Base-by-base conservation (phyloP, 2,888 invertebrate species). In the Meloe dianella region DNA sequence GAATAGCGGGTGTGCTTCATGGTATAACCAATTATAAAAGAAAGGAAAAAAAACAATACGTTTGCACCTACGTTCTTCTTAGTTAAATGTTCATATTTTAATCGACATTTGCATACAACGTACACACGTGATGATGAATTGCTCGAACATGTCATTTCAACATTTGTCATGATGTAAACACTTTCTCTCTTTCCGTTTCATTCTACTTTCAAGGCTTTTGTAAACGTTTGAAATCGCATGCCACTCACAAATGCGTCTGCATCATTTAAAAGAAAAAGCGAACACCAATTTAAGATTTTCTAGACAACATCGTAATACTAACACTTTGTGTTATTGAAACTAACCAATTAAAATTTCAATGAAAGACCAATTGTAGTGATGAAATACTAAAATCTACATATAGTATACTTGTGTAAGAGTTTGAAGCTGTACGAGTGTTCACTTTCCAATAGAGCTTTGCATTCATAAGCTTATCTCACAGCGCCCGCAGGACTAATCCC, bases 401-500 rank as follows among this genome's bases (percentile, higher is more conserved):
- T 6, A 27, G 24, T 54, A 24, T 22, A 51, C 24, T 12, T 22
- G 12, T 27, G 60, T 27, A 35, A 60, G 27, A 66, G 61, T 64
- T 60, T 51, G 60, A 59, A 38, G 57, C 57, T 66, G 64, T 66
- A 66, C 12, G 17, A 17, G 73, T 74, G 75, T 75, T 74, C 74
- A 69, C 69, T 76, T 76, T 74, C 72, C 74, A 76, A 73, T 72
- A 66, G 70, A 72, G 77, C 77, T 77, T 77, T 77, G 77, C 76
- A 77, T 77, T 76, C 74, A 76, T 77, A 75, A 76, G 77, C 77
- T 76, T 77, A 77, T 77, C 77, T 75, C 73, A 6, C 70, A 67
- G 73, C 76, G 76, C 74, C 76, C 75, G 76, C 74, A 74, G 76
- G 73, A 77, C 76, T 77, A 77, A 77, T 77, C 77, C 77, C 71